Evolutionary conservation across 2,113 vertebrate genomes (phyloP).

Genomic region (Connochaetes taurinus): DNA sequence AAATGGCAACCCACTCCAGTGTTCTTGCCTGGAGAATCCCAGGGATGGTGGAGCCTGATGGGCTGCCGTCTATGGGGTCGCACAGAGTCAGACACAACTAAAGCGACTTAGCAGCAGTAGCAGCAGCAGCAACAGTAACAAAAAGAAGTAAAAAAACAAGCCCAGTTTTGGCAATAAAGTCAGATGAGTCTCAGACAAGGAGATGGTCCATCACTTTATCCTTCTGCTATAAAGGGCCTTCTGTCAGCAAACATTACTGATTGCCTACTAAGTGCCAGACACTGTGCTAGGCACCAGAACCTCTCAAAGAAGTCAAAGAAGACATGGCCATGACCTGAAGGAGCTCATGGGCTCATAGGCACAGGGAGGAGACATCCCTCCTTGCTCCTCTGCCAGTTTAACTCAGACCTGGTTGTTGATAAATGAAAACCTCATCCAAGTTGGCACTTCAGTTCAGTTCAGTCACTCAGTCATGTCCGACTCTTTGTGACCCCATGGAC

Average conservation of each 20-base stretch:
- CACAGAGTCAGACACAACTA: too few relatives aligned
- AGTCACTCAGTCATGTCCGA: background rate
- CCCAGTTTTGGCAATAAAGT: background rate
- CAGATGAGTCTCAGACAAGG: background rate
- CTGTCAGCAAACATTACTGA: background rate
- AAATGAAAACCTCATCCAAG: background rate
- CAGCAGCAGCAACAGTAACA: background rate
- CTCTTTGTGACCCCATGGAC: accelerated
- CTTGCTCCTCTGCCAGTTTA: background rate
- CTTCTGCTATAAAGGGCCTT: background rate
- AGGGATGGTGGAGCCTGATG: too few relatives aligned
- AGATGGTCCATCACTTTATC: background rate
- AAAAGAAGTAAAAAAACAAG: background rate
- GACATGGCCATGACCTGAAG: background rate
- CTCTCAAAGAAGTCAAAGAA: background rate
- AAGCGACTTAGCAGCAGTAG: too few relatives aligned
- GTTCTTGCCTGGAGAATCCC: too few relatives aligned
- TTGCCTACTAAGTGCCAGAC: background rate
- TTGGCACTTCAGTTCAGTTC: background rate
- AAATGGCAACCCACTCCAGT: too few relatives aligned
- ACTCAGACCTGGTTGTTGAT: background rate
- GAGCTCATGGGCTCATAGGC: background rate
- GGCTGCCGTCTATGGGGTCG: too few relatives aligned
- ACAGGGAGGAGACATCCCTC: background rate
- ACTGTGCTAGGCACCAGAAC: background rate